A percentile compares a stretch with the other conserved stretches of the same genome.
Conservation (phyloP, 2,113 vertebrate species). For the Dasyurus viverrinus region DNA sequence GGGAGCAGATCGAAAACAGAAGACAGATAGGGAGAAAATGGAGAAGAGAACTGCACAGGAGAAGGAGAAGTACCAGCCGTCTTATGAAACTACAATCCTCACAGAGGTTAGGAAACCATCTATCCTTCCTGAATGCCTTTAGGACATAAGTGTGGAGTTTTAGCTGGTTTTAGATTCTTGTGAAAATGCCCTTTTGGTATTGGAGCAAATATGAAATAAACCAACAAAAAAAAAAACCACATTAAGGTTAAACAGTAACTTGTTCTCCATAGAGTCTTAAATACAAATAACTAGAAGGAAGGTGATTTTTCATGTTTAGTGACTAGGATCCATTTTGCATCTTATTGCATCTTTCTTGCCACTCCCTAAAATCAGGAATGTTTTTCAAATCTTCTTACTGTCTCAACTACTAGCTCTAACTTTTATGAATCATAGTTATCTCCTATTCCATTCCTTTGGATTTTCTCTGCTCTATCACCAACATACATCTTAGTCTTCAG, state of each 20-base stretch:
- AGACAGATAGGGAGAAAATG: slow-evolving; percentile 96
- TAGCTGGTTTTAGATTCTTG: not conserved
- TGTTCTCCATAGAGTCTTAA: not conserved
- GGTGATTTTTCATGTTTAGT: not conserved
- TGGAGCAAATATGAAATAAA: not conserved
- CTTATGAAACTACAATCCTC: slow-evolving; percentile 93
- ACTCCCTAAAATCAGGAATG: not conserved
- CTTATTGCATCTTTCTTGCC: not conserved
- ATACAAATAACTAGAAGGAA: not conserved
- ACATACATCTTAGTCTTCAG: not conserved
- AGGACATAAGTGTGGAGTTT: not conserved
- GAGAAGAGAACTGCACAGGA: slow-evolving; percentile 92
- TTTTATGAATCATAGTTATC: fast-evolving
- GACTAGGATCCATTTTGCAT: not conserved
- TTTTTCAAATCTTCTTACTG: no score
- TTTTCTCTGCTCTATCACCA: not conserved
- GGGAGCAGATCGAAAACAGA: slow-evolving; percentile 97
- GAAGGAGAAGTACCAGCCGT: slow-evolving; percentile 94
- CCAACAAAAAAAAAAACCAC: not conserved
- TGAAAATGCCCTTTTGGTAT: not conserved
- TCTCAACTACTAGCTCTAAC: not conserved
- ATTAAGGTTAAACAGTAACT: not conserved
- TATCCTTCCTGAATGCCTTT: not conserved
- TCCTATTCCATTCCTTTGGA: not conserved
- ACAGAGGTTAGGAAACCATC: slow-evolving; percentile 87